Base-by-base conservation (phyloP, 2,797 vertebrate genomes). In the Acanthurus lineatus region DNA sequence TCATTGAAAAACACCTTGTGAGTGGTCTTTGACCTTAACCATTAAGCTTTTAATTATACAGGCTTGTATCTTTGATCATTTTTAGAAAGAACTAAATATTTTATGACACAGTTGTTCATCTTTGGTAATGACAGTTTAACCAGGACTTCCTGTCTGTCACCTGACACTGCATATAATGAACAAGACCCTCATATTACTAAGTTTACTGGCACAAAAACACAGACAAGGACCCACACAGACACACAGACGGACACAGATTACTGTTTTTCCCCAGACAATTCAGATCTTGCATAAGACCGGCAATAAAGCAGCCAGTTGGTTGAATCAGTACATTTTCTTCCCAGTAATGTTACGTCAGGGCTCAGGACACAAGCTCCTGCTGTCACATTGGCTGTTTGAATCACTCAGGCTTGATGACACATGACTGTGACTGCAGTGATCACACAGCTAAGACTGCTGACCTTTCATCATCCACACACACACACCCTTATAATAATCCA, bases 281-380 rank as follows among this genome's bases (percentile, higher is more conserved):
- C 25, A 53, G 32, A 61, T 71, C 35, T 53, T 45, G 65, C 62
- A 25, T 48, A 47, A 61, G 54, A 14, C 15, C 35, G 12, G 32
- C 51, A 64, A 72, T 28, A 28, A 47, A 73, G 56, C 71, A 69
- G 60, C 60, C 60, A 28, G 44, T 66, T 56, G 58, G 53, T 58
- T 60, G n/a, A 72, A 69, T 86, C 74, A 47, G 66, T 51, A 49
- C 22, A 45, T 70, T 57, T 62, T 76, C 52, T 67, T 60, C 28
- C 32, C 59, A 15, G 22, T 44, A 12, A 45, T 20, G 28, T 60
- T 57, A 47, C 14, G 1, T 67, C 60, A 77, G 45, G 19, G 25
- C 22, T 66, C 20, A 28, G 64, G 48, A 53, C 62, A 65, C 58
- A 42, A 20, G 40, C 44, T 69, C 19, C 69, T 58, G 51, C 38